These are phyloP conservation scores for Heliconius aoede DNA, from an alignment of 2,888 invertebrate species.

Conservation along the genomic window DNA sequence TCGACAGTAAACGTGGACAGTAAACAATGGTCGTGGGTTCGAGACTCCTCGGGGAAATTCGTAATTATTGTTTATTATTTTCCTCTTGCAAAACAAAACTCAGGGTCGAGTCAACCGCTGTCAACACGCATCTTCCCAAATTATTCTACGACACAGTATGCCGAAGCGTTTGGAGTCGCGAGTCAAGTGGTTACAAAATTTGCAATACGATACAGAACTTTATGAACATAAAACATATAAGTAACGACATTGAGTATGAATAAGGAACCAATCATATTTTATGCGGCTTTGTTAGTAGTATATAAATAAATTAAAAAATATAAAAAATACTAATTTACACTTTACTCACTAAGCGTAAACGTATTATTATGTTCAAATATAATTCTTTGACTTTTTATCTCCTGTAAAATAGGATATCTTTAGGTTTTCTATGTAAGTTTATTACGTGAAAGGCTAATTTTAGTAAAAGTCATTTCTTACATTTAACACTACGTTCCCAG, in stretches of 20 bases:
- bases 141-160: constrained; percentile 14
- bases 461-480: no score
- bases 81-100: no score
- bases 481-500: no score
- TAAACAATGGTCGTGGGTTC: neutral
- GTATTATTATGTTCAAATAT: neutral
- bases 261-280: constrained; percentile 5
- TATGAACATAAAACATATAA: neutral
- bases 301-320: neutral
- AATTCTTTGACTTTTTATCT: no score
- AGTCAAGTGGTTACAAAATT: neutral
- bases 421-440: neutral
- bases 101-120: no score
- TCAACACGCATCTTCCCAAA: no score
- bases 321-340: neutral
- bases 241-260: neutral
- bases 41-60: neutral
- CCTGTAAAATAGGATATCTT: neutral
- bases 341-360: neutral
- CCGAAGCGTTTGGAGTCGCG: constrained; percentile 28
- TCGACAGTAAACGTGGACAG: no score
- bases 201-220: neutral
- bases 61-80: no score
- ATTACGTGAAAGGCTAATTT: no score
- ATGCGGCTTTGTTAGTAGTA: neutral